phyloP scores from a whole-genome alignment of 2,113 vertebrate genomes.

The Papio anubis region DNA sequence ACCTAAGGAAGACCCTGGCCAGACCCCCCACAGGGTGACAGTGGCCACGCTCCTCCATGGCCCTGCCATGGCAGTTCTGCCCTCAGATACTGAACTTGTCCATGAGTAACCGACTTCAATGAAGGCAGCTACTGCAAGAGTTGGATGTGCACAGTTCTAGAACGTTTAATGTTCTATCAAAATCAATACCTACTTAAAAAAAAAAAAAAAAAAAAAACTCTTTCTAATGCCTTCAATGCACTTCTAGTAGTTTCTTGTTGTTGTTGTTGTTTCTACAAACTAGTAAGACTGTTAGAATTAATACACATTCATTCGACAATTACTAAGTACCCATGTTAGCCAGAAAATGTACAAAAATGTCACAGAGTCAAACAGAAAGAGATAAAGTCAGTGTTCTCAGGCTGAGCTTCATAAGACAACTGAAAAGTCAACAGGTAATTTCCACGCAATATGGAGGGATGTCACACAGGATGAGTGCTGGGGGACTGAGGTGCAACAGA shows the following conservation, averaged over 20 bases:
- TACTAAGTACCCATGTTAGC: neutral
- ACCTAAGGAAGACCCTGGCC: too few relatives aligned
- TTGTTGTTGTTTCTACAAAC: neutral
- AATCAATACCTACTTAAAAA: neutral
- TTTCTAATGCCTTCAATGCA: neutral
- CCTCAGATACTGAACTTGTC: neutral
- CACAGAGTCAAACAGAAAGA: neutral
- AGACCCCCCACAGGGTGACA: neutral
- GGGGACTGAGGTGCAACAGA: neutral
- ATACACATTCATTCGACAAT: neutral
- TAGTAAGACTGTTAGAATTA: too few relatives aligned
- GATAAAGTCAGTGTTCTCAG: neutral
- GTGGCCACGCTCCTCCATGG: neutral
- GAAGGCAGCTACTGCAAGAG: rapidly evolving
- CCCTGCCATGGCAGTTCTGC: neutral
- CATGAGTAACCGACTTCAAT: too few relatives aligned
- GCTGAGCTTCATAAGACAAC: too few relatives aligned
- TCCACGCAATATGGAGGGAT: neutral
- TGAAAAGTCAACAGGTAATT: neutral
- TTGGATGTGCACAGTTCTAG: neutral
- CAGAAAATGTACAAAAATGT: neutral
- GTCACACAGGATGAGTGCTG: rapidly evolving
- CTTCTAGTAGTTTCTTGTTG: neutral
- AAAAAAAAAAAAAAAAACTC: neutral
- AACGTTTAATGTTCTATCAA: neutral